A percentile compares a stretch with the other conserved stretches of the same genome.
phyloP scores from a whole-genome alignment of 2,797 vertebrate genomes.

The Acomys russatus region DNA sequence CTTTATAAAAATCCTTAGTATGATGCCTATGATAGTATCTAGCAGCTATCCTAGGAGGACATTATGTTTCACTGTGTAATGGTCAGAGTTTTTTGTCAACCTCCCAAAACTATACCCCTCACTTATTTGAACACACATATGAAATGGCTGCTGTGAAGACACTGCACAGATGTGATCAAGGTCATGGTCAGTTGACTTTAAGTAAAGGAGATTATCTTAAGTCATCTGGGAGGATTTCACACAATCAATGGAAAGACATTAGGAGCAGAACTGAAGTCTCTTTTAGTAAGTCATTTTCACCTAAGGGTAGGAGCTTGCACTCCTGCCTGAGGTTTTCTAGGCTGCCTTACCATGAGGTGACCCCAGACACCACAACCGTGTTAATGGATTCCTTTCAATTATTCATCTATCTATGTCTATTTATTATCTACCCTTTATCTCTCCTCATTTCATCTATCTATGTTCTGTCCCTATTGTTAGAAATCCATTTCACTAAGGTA shows the following conservation, averaged over 20 bases:
- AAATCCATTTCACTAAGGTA: neutral
- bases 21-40: neutral
- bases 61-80: neutral
- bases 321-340: neutral
- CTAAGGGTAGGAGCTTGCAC: neutral
- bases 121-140: neutral
- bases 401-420: neutral
- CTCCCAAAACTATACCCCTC: neutral
- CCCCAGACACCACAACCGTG: neutral
- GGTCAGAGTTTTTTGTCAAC: neutral
- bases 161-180: neutral
- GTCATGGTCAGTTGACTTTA: neutral
- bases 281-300: neutral
- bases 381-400: neutral
- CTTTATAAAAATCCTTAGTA: neutral
- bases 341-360: neutral
- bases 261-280: neutral
- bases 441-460: neutral
- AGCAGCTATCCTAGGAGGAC: neutral
- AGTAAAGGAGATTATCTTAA: neutral
- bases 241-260: neutral
- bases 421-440: neutral
- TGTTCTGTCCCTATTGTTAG: neutral
- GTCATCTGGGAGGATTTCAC: neutral
- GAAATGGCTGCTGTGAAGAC: neutral